phyloP scores from a whole-genome alignment of 2,797 vertebrate genomes.

The Momotus momota region DNA sequence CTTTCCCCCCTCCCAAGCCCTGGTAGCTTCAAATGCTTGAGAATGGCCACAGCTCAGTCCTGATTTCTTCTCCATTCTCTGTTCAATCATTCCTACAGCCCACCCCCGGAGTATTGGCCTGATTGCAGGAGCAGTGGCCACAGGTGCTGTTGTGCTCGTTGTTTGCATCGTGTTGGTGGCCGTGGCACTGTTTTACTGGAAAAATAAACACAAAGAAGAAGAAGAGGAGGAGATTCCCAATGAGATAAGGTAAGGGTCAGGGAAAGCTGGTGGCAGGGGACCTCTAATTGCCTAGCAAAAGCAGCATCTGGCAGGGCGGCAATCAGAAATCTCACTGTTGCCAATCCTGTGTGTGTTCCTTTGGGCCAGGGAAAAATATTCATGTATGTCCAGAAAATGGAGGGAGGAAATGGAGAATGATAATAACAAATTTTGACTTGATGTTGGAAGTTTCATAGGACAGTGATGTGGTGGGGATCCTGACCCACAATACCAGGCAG shows the following conservation, averaged over 20 bases:
- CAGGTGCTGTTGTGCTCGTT: constrained; percentile 86
- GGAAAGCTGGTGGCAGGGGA: not conserved
- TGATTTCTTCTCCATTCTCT: constrained; percentile 31
- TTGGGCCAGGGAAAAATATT: not conserved
- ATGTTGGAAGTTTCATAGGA: not conserved
- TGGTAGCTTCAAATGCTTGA: not conserved
- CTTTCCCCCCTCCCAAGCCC: not conserved
- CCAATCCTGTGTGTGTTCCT: not conserved
- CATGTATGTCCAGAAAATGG: not conserved
- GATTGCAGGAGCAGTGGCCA: constrained; percentile 91
- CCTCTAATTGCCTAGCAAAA: not conserved
- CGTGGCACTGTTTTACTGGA: constrained; percentile 94
- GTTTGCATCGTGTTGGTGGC: constrained; percentile 89
- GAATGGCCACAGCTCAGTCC: not conserved
- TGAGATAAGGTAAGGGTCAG: constrained; percentile 90
- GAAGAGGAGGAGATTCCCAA: constrained; percentile 99
- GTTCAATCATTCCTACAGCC: constrained; percentile 81
- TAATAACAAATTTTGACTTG: not conserved
- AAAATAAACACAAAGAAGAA: constrained; percentile 95
- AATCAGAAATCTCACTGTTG: not conserved
- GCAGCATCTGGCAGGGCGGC: not conserved
- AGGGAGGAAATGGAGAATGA: not conserved
- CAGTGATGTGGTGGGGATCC: not conserved
- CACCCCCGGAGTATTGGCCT: constrained; percentile 91
- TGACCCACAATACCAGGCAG: not conserved